Percentiles rank a stretch among this genome's conserved stretches.
phyloP scores from a whole-genome alignment of 1,140 invertebrate genomes.

The Magallana ariakensis region DNA sequence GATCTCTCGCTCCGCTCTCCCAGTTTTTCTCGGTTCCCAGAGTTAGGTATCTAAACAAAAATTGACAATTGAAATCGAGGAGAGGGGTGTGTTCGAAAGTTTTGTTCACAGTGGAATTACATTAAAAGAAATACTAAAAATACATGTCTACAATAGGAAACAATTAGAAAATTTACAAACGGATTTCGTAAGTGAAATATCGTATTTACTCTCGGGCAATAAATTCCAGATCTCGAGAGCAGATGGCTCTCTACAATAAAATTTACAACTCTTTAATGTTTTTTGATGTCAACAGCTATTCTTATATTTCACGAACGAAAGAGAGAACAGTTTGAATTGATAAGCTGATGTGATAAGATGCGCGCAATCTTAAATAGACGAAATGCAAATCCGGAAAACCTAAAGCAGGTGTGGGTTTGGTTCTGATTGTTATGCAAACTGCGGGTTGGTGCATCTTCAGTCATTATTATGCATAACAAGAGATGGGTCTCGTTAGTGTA shows the following conservation, averaged over 20 bases:
- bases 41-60: not conserved
- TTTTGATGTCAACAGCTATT: constrained; percentile 1
- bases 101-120: constrained; percentile 16
- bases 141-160: constrained; percentile 13
- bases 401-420: constrained; percentile 23
- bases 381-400: constrained; percentile 33
- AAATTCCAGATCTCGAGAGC: not conserved
- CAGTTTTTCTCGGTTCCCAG: not conserved
- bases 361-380: not conserved
- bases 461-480: constrained; percentile 19
- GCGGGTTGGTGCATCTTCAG: constrained; percentile 32
- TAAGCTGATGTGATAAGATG: constrained; percentile 28
- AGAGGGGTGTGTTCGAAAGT: constrained; percentile 6
- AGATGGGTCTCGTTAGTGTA: not conserved
- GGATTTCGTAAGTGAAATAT: constrained; percentile 30
- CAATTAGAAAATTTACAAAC: constrained; percentile 25
- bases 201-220: constrained; percentile 7
- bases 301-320: constrained; percentile 12
- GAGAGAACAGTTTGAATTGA: constrained; percentile 22
- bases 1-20: not conserved
- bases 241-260: constrained; percentile 30
- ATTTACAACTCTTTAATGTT: constrained; percentile 27
- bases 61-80: constrained; percentile 1
- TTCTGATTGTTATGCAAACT: constrained; percentile 31
- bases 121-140: constrained; percentile 11